Evolutionary conservation across 2,113 vertebrate species (phyloP).

Genomic region (Tichodroma muraria): DNA sequence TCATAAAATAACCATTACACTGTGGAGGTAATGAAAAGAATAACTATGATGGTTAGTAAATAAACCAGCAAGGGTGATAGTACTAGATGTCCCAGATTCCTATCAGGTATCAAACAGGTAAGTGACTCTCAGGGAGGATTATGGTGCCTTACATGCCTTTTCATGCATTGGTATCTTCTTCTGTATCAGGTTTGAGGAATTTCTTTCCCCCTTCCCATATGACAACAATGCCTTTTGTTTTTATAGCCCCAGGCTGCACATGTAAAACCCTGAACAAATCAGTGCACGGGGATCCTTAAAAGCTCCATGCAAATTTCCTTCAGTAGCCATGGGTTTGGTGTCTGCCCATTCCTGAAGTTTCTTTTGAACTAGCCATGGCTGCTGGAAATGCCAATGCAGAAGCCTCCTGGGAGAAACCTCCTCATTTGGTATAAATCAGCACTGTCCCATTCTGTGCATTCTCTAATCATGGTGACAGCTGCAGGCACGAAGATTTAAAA

Average conservation of each 20-base stretch:
- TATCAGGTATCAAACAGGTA: background rate
- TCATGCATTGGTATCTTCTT: background rate
- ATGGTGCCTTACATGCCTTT: background rate
- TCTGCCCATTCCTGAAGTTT: background rate
- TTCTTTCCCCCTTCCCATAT: background rate
- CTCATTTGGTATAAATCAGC: background rate
- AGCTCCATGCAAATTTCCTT: background rate
- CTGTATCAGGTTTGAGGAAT: background rate
- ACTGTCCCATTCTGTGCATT: background rate
- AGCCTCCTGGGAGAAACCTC: background rate
- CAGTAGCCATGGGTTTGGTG: background rate
- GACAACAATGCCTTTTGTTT: background rate
- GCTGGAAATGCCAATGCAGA: background rate
- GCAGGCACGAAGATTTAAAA: background rate
- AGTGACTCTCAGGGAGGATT: background rate
- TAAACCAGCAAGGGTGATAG: slow-evolving; percentile 58
- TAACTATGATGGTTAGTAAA: slow-evolving; percentile 72
- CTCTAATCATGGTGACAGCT: rapidly evolving
- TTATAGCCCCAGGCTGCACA: rapidly evolving
- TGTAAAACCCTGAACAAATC: background rate
- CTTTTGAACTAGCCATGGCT: background rate
- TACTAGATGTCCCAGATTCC: background rate
- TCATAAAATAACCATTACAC: slow-evolving; percentile 76
- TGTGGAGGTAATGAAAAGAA: slow-evolving; percentile 73
- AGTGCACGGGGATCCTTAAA: rapidly evolving